Evolutionary conservation across 2,888 invertebrate genomes (phyloP), one percentile per base, ranked within the genome.

Genomic region (Zonitis immaculata): DNA sequence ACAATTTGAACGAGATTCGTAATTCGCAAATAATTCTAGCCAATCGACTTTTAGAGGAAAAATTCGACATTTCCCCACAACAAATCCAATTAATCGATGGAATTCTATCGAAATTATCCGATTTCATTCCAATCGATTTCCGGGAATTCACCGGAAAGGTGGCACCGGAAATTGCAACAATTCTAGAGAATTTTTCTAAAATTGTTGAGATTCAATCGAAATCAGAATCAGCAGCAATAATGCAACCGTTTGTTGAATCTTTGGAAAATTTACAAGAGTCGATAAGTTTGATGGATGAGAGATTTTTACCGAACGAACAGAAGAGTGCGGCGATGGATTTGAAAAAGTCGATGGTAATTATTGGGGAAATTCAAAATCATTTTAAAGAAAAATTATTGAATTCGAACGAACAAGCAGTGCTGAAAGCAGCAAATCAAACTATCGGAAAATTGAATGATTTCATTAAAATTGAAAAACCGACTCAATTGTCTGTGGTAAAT

Each of bases 301-400:
- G 71, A 61, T 66, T 59, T 12, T 59, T 60, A 8, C 58, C 60
- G 6, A 66, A 69, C 18, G 66, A 63, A 43, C 69, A 67, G 51
- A 61, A 64, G 50, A 60, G 61, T 12, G 66, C 71, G 18, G 35
- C 72, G 8, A 54, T 44, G 6, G 74, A 74, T 51, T 56, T 75
- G 43, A 65, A 73, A 55, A 72, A 70, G 59, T 71, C 72, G 3
- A 61, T 72, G 8, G 59, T 61, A n/a, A 52, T 73, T 12, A 65
- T 72, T 53, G 51, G 57, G 28, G 59, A 61, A 6, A 57, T 72
- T 9, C 54, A 63, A 22, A 52, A 50, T 6, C 58, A 60, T 22
- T 16, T 63, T n/a, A 51, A 64, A 47, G 42, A 45, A 25, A 27
- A 54, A 9, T 12, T 54, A 7, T 51, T 70, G n/a, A 61, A 50